A percentile compares a stretch with the other conserved stretches of the same genome.
Evolutionary conservation across 2,113 vertebrate species (phyloP).

Genomic region (Osmerus eperlanus): DNA sequence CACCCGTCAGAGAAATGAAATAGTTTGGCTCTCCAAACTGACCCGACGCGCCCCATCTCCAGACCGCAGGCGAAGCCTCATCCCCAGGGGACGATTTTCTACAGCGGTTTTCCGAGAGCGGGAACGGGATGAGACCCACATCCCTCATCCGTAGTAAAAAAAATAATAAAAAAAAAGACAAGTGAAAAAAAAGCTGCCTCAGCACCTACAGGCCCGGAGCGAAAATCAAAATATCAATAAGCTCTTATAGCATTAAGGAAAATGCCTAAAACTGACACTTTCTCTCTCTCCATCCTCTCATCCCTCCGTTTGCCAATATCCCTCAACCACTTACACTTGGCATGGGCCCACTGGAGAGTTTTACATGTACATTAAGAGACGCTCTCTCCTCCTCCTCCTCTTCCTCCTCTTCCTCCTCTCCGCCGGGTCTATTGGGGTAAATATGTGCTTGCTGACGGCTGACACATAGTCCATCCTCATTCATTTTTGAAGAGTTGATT

Average conservation of each 20-base stretch:
- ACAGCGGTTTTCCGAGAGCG: slow-evolving; percentile 6
- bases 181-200: slow-evolving; percentile 66
- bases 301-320: slow-evolving; percentile 73
- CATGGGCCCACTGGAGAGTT: slow-evolving; percentile 64
- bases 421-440: slow-evolving; percentile 69
- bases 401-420: slow-evolving; percentile 46
- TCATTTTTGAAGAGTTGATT: slow-evolving; percentile 67
- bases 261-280: slow-evolving; percentile 78
- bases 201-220: slow-evolving; percentile 61
- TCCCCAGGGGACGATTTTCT: slow-evolving; percentile 57
- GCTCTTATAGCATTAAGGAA: slow-evolving; percentile 82
- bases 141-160: slow-evolving; percentile 72
- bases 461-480: slow-evolving; percentile 62
- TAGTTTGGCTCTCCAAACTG: slow-evolving; percentile 24
- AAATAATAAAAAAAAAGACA: slow-evolving; percentile 69
- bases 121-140: slow-evolving; percentile 54
- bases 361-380: slow-evolving; percentile 73
- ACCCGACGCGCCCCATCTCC: slow-evolving; percentile 27
- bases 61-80: slow-evolving; percentile 1
- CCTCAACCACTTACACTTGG: slow-evolving; percentile 80
- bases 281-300: slow-evolving; percentile 53
- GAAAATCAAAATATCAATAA: slow-evolving; percentile 83
- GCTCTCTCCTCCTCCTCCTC: slow-evolving; percentile 58
- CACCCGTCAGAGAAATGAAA: slow-evolving; percentile 28
- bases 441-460: slow-evolving; percentile 51